These are phyloP conservation scores for Panulirus ornatus DNA, from an alignment of 1,140 invertebrate genomes.

Conservation along the genomic window DNA sequence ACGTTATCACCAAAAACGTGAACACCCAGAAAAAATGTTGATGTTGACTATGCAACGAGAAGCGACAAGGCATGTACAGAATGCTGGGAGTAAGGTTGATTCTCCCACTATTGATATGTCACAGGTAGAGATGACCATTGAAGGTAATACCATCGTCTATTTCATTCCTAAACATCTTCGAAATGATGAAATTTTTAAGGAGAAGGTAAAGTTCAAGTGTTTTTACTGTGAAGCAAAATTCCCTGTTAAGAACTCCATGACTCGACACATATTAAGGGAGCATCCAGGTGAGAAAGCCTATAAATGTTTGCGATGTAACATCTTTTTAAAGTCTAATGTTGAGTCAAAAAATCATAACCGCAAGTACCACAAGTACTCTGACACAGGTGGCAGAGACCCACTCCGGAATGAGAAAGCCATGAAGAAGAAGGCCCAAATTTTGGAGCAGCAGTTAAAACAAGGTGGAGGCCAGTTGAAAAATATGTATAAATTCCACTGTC, in stretches of 20 bases:
- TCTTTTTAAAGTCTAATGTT: slow-evolving; percentile 63
- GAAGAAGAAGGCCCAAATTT: slow-evolving; percentile 45
- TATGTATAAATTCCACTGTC: slow-evolving; percentile 58
- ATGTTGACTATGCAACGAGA: slow-evolving; percentile 42
- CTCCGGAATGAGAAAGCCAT: slow-evolving; percentile 60
- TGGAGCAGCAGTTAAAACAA: slow-evolving; percentile 29
- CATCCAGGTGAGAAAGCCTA: slow-evolving; percentile 61
- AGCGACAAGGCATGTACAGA: background rate
- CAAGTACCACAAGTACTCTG: slow-evolving; percentile 66
- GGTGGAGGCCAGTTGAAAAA: slow-evolving; percentile 3
- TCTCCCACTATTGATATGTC: slow-evolving; percentile 48
- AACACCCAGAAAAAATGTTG: slow-evolving; percentile 60
- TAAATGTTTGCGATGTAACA: slow-evolving; percentile 63
- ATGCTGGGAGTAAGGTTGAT: background rate
- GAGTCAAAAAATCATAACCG: slow-evolving; percentile 67
- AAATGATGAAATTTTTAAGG: slow-evolving; percentile 57
- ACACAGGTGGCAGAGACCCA: slow-evolving; percentile 59
- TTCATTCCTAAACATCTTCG: slow-evolving; percentile 61
- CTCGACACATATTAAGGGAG: slow-evolving; percentile 56
- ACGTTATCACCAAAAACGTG: slow-evolving; percentile 70
- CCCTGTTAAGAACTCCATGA: slow-evolving; percentile 71
- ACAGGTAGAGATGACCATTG: slow-evolving; percentile 56
- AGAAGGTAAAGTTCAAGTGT: slow-evolving; percentile 65
- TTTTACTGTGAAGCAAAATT: slow-evolving; percentile 67
- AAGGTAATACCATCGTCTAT: slow-evolving; percentile 47